Evolutionary conservation across 2,797 vertebrate genomes (phyloP).

Genomic region (Sarcoramphus papa): DNA sequence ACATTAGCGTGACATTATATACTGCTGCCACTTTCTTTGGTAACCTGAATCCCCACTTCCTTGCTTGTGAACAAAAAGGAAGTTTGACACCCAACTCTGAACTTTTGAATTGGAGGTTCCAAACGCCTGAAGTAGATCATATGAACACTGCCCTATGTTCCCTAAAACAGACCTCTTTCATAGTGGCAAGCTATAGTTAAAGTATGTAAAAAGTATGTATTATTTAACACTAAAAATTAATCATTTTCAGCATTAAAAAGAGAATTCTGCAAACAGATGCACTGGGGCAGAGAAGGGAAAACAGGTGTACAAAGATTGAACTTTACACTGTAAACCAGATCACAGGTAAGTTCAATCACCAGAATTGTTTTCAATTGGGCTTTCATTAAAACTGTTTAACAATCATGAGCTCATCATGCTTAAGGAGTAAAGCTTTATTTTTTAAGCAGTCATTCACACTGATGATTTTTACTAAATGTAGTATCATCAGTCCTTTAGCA

Average conservation of each 20-base stretch:
- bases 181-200: rapidly evolving
- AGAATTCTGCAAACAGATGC: background rate
- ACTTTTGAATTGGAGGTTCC: background rate
- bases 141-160: background rate
- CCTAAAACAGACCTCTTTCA: background rate
- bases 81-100: background rate
- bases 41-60: background rate
- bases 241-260: background rate
- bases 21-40: background rate
- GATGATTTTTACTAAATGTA: background rate
- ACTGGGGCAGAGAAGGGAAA: background rate
- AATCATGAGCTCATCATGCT: background rate
- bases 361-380: background rate
- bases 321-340: background rate
- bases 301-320: background rate
- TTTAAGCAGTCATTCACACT: background rate
- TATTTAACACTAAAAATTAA: background rate
- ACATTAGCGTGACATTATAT: background rate
- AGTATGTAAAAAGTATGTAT: background rate
- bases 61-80: background rate
- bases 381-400: background rate
- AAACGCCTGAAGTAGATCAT: background rate
- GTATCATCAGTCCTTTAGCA: background rate
- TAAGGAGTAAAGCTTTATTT: background rate
- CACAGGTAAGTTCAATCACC: background rate